Evolutionary conservation across 1,140 invertebrate species (phyloP).

Genomic region (Heliconius melpomene): DNA sequence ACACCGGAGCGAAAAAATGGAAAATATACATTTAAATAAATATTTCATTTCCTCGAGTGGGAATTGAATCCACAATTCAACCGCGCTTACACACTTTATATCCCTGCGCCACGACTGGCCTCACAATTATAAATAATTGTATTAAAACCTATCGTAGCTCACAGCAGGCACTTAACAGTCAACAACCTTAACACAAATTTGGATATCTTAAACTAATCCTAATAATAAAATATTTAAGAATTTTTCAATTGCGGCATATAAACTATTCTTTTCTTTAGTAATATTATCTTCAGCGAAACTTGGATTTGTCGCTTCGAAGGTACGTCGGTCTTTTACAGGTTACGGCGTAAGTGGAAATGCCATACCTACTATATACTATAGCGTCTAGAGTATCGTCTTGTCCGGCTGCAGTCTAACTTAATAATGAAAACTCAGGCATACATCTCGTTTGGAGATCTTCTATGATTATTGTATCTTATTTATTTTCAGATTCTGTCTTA

Average conservation of each 20-base stretch:
- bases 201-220: too few species aligned
- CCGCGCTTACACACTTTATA: too few species aligned
- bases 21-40: too few species aligned
- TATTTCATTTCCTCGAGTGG: too few species aligned
- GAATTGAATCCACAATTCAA: too few species aligned
- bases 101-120: too few species aligned
- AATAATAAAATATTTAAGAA: slow-evolving; percentile 8
- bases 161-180: too few species aligned
- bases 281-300: slow-evolving; percentile 51
- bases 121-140: too few species aligned
- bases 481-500: too few species aligned
- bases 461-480: slow-evolving; percentile 38
- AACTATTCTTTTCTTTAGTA: slow-evolving; percentile 54
- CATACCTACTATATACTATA: slow-evolving; percentile 33
- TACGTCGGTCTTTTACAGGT: slow-evolving; percentile 55
- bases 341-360: slow-evolving; percentile 53
- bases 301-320: slow-evolving; percentile 49
- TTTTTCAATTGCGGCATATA: slow-evolving; percentile 65
- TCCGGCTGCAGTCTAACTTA: slow-evolving; percentile 62
- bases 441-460: slow-evolving; percentile 49
- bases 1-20: too few species aligned
- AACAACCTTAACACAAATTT: too few species aligned
- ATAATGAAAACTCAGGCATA: slow-evolving; percentile 69
- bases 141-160: too few species aligned
- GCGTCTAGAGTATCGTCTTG: slow-evolving; percentile 56